phyloP scores from a whole-genome alignment of 2,113 vertebrate genomes.

The Rhynchomys soricoides region DNA sequence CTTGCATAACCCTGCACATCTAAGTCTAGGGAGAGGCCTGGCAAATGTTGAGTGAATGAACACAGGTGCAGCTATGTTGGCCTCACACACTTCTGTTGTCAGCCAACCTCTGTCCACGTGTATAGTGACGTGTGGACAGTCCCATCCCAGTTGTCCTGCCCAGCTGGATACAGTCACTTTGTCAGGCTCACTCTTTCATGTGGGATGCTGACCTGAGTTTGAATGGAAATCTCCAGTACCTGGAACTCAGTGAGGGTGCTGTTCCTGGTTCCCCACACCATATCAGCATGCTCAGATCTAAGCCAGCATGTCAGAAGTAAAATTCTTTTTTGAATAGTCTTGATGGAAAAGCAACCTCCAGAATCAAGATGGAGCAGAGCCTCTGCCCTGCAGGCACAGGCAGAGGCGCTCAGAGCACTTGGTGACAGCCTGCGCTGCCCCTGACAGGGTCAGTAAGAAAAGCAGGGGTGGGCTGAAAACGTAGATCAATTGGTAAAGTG shows the following conservation, averaged over 20 bases:
- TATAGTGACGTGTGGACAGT: too few relatives aligned
- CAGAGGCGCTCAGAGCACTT: neutral
- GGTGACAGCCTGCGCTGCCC: neutral
- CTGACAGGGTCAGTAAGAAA: neutral
- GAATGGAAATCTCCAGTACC: neutral
- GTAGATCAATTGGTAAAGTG: neutral
- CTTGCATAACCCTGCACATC: neutral
- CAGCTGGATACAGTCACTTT: neutral
- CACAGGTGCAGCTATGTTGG: rapidly evolving
- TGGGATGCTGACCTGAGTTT: neutral
- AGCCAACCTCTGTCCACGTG: neutral
- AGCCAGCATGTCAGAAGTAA: neutral
- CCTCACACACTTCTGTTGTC: neutral
- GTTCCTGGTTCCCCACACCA: neutral
- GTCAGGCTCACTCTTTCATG: neutral
- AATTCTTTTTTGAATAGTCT: neutral
- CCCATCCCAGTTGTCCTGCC: neutral
- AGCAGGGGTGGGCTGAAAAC: neutral
- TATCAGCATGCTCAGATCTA: neutral
- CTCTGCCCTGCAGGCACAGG: neutral
- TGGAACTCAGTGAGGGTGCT: neutral
- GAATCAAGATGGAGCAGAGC: neutral
- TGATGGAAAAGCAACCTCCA: neutral
- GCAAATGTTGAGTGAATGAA: neutral
- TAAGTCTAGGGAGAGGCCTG: neutral